Evolutionary conservation across 2,797 vertebrate genomes (phyloP).

Genomic region (Ciconia nigra): DNA sequence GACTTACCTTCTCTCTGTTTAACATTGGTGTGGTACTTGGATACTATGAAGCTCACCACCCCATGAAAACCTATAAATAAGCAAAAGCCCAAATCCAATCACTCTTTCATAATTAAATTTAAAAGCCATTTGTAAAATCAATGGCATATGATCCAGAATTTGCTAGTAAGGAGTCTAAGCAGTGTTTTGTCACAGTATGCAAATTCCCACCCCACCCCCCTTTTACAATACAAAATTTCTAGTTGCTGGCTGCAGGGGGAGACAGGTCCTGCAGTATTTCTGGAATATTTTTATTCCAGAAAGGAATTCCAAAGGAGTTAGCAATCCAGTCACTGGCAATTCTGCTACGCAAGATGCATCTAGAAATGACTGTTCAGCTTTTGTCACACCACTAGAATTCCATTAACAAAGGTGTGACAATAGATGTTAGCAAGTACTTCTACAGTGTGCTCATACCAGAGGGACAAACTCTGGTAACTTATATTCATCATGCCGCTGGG

Average conservation of each 20-base stretch:
- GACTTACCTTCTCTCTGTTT: background rate
- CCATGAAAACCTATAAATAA: background rate
- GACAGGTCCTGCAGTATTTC: background rate
- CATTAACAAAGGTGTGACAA: background rate
- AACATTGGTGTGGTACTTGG: background rate
- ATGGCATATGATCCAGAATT: background rate
- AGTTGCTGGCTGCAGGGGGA: background rate
- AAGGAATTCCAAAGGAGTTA: background rate
- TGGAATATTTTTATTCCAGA: background rate
- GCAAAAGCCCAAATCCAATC: background rate
- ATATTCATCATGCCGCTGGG: background rate
- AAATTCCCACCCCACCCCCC: background rate
- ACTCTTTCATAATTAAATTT: background rate
- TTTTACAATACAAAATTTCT: background rate
- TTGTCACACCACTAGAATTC: background rate
- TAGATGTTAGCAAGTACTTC: background rate
- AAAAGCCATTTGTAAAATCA: background rate
- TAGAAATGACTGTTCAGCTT: background rate
- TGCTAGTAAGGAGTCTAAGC: background rate
- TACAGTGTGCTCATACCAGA: background rate
- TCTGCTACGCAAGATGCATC: background rate
- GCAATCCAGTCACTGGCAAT: background rate
- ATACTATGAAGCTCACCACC: background rate
- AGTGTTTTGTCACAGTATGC: background rate
- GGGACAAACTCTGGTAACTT: background rate